Conservation (phyloP, 2,797 vertebrate genomes). For the Acrocephalus scirpaceus region DNA sequence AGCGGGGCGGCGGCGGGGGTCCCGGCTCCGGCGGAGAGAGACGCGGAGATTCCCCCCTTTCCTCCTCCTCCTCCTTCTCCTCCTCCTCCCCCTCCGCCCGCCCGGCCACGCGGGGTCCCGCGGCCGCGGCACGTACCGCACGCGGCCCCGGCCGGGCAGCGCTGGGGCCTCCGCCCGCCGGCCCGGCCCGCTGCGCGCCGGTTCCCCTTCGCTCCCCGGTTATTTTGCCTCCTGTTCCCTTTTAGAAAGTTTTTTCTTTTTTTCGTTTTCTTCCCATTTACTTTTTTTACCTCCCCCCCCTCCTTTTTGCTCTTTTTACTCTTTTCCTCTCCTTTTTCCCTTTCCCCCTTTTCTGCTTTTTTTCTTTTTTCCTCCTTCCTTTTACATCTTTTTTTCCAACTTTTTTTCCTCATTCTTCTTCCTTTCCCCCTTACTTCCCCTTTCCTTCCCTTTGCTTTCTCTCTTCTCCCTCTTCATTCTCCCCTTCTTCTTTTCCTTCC, state of each 20-base stretch:
- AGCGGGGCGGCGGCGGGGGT: not conserved
- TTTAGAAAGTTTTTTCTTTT: not conserved
- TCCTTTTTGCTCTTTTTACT: not conserved
- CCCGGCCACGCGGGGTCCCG: constrained; percentile 16
- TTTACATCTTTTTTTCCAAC: too few relatives aligned
- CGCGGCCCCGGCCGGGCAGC: not conserved
- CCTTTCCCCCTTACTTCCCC: too few relatives aligned
- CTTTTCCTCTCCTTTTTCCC: too few relatives aligned
- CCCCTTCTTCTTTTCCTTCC: not conserved
- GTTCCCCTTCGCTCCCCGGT: not conserved
- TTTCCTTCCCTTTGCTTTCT: not conserved
- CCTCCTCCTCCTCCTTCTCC: not conserved
- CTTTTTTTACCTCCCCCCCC: not conserved
- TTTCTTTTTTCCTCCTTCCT: rapidly evolving
- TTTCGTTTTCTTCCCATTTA: too few relatives aligned
- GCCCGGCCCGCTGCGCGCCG: not conserved
- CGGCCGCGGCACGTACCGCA: not conserved
- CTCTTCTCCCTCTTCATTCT: not conserved
- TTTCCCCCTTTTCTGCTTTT: not conserved
- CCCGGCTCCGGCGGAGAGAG: not conserved
- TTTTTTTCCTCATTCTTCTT: not conserved
- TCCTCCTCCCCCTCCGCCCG: not conserved
- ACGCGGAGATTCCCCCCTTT: not conserved
- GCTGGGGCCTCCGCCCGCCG: not conserved
- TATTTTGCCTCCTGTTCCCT: too few relatives aligned